Percentiles rank a stretch among this genome's conserved stretches.
Conservation (phyloP, 2,888 invertebrate genomes). For the Xestia c-nigrum region DNA sequence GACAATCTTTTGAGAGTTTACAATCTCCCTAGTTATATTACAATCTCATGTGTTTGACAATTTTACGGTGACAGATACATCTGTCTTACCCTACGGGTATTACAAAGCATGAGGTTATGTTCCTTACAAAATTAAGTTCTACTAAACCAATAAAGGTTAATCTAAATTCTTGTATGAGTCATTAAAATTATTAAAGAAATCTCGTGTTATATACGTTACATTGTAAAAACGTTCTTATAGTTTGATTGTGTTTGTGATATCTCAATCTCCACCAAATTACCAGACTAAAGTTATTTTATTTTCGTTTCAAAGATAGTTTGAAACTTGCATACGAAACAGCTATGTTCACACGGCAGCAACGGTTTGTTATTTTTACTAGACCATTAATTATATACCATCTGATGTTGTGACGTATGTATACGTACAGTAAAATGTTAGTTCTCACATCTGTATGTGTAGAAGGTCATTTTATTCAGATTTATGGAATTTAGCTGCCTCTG, state of each 20-base stretch:
- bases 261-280: background rate
- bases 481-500: background rate
- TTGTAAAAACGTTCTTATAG: background rate
- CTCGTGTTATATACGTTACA: background rate
- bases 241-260: too few species aligned
- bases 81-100: background rate
- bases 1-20: too few species aligned
- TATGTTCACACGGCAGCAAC: conserved; percentile 43
- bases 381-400: conserved; percentile 54
- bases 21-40: too few species aligned
- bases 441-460: conserved; percentile 21
- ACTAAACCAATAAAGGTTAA: background rate
- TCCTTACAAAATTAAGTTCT: too few species aligned
- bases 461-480: conserved; percentile 14
- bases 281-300: conserved; percentile 12
- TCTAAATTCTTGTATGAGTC: background rate
- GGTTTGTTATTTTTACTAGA: conserved; percentile 49
- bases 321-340: conserved; percentile 20
- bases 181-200: background rate
- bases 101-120: background rate
- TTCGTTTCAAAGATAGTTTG: conserved; percentile 15
- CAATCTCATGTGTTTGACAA: too few species aligned
- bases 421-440: conserved; percentile 32
- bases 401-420: conserved; percentile 47
- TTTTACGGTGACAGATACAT: background rate